phyloP scores from a whole-genome alignment of 2,797 vertebrate genomes.

The Loriculus beryllinus region DNA sequence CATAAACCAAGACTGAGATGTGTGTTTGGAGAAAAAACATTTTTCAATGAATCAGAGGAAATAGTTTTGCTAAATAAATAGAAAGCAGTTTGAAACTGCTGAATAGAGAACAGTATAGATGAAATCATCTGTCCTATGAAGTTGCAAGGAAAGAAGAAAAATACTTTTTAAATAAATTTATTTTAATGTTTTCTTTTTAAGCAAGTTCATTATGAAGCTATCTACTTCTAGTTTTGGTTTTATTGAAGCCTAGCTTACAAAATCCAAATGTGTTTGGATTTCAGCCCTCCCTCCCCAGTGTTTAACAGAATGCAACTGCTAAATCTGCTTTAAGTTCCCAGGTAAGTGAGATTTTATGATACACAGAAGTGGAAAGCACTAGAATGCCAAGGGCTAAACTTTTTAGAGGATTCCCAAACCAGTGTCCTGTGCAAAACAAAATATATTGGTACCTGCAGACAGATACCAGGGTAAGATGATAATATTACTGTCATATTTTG shows the following conservation, averaged over 20 bases:
- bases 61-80: not conserved
- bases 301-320: not conserved
- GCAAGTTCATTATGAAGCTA: not conserved
- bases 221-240: not conserved
- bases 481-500: not conserved
- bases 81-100: not conserved
- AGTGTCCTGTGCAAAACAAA: not conserved
- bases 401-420: fast-evolving
- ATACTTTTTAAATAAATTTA: not conserved
- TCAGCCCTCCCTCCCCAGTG: fast-evolving
- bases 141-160: not conserved
- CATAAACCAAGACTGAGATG: not conserved
- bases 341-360: not conserved
- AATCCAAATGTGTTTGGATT: not conserved
- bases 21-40: not conserved
- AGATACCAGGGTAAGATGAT: not conserved
- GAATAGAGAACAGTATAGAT: not conserved
- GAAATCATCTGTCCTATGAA: not conserved
- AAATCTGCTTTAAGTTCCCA: not conserved
- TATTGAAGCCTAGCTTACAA: not conserved
- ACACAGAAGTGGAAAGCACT: not conserved
- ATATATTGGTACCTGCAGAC: not conserved
- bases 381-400: not conserved
- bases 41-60: not conserved
- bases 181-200: not conserved